A percentile compares a stretch with the other conserved stretches of the same genome.
phyloP scores from a whole-genome alignment of 1,140 invertebrate species.

The Medauroidea extradentata region DNA sequence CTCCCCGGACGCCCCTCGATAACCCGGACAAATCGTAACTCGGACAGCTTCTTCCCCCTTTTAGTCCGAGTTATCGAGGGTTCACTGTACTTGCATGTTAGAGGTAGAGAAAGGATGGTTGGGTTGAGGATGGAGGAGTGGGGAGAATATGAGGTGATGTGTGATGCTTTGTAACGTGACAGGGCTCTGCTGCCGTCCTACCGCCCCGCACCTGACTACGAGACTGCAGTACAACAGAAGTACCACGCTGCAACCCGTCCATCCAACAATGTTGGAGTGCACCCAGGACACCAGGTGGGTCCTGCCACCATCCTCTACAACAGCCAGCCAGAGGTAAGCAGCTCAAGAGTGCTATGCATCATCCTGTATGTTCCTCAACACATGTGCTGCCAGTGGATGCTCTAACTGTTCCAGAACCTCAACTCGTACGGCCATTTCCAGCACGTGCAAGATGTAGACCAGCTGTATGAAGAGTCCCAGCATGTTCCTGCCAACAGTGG shows the following conservation, averaged over 20 bases:
- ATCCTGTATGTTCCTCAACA: too few species aligned
- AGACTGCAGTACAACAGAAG: constrained; percentile 81
- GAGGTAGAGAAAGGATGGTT: neutral
- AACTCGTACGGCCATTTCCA: constrained; percentile 2
- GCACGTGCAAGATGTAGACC: neutral
- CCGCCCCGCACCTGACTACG: constrained; percentile 88
- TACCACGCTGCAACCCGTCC: constrained; percentile 40
- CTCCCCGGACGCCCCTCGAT: too few species aligned
- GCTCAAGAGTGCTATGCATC: too few species aligned
- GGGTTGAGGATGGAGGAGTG: neutral
- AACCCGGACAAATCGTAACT: too few species aligned
- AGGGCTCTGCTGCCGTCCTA: constrained; percentile 79
- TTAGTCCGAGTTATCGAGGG: too few species aligned
- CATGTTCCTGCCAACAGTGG: constrained; percentile 13
- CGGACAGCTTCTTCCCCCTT: too few species aligned
- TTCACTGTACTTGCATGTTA: too few species aligned
- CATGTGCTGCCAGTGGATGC: constrained; percentile 59
- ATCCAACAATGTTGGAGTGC: neutral
- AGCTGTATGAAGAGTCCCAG: constrained; percentile 16
- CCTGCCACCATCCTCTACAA: constrained; percentile 48
- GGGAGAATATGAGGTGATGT: neutral
- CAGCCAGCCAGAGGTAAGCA: constrained; percentile 56
- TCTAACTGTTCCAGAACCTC: constrained; percentile 4
- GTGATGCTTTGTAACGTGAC: neutral
- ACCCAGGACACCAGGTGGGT: constrained; percentile 32